Conservation (phyloP, 2,797 vertebrate genomes). For the Platyrinchus mystaceus region DNA sequence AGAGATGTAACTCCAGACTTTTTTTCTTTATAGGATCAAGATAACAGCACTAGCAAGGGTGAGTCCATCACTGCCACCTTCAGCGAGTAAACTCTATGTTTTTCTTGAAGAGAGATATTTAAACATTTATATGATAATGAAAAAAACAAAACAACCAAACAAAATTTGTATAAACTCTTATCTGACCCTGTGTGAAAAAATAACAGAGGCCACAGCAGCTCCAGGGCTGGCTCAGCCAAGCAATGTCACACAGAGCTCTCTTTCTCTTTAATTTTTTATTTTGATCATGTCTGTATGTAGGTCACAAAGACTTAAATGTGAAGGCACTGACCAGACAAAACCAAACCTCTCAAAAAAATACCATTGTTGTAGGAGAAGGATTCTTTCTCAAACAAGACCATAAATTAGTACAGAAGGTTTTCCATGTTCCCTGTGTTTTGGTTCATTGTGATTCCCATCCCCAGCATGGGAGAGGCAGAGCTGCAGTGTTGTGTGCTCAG, state of each 20-base stretch:
- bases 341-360: constrained; percentile 2
- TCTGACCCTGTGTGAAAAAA: neutral
- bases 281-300: constrained; percentile 60
- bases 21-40: neutral
- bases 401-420: neutral
- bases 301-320: constrained; percentile 45
- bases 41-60: neutral
- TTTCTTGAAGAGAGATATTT: neutral
- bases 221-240: constrained; percentile 3
- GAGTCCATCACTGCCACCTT: neutral
- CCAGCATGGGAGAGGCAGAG: neutral
- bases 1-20: neutral
- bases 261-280: constrained; percentile 58
- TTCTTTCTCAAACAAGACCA: neutral
- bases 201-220: neutral
- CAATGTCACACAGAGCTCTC: constrained; percentile 1
- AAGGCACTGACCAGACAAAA: constrained; percentile 24
- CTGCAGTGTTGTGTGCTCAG: neutral
- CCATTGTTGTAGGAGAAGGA: neutral
- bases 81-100: neutral
- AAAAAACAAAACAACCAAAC: neutral
- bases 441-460: neutral
- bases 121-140: neutral
- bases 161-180: neutral
- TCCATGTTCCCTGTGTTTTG: neutral